A percentile compares a stretch with the other conserved stretches of the same genome.
phyloP scores from a whole-genome alignment of 2,113 vertebrate species.

The Cryptotis parvus region DNA sequence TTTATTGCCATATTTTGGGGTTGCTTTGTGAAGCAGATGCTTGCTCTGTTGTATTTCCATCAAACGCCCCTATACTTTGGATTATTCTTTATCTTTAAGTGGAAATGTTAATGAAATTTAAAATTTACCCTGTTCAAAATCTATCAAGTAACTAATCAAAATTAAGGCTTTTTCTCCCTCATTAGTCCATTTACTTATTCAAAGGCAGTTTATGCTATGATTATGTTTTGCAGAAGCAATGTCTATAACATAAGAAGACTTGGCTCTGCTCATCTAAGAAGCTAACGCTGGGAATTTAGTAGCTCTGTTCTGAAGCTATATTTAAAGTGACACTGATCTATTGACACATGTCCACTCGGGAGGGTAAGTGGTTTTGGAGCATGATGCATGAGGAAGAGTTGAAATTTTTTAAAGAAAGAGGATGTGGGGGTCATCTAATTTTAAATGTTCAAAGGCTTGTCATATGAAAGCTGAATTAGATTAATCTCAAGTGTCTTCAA shows the following conservation, averaged over 20 bases:
- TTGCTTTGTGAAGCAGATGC: background rate
- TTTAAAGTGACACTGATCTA: background rate
- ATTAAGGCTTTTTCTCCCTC: background rate
- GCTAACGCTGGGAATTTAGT: background rate
- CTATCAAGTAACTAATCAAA: background rate
- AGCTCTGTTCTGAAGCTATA: background rate
- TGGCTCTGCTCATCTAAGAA: background rate
- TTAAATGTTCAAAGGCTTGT: conserved; percentile 5
- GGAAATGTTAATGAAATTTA: background rate
- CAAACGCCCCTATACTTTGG: background rate
- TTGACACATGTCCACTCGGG: background rate
- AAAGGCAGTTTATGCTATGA: background rate
- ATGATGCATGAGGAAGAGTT: background rate
- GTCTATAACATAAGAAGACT: background rate
- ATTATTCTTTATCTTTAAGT: background rate
- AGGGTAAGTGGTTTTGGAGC: background rate
- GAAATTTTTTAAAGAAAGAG: background rate
- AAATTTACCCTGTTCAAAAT: background rate
- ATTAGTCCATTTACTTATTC: background rate
- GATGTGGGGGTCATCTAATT: background rate
- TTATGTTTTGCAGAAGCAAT: background rate
- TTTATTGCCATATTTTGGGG: background rate
- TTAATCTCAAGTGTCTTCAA: background rate
- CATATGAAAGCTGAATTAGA: background rate
- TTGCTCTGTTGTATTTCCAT: background rate